These are phyloP conservation scores for Uria lomvia DNA, from an alignment of 2,113 vertebrate species.

Conservation along the genomic window DNA sequence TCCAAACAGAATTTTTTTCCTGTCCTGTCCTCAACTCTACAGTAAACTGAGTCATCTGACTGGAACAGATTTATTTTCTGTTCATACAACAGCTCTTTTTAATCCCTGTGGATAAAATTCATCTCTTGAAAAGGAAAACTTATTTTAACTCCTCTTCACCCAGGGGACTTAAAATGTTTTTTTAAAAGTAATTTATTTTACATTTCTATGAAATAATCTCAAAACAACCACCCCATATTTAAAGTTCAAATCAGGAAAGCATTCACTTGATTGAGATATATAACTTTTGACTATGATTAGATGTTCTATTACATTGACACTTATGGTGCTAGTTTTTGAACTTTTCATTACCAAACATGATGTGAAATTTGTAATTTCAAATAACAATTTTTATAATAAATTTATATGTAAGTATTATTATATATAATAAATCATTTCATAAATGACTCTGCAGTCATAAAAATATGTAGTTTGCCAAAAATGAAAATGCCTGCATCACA, in stretches of 20 bases:
- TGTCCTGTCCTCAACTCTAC: neutral
- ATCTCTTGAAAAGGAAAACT: neutral
- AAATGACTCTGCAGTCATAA: neutral
- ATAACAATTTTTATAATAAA: neutral
- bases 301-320: neutral
- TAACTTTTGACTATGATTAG: neutral
- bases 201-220: neutral
- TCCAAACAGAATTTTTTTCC: neutral
- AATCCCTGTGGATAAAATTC: neutral
- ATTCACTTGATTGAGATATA: neutral
- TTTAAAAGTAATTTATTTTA: neutral
- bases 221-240: neutral
- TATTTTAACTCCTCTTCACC: neutral
- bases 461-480: neutral
- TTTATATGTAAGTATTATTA: neutral
- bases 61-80: neutral
- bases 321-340: neutral
- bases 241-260: neutral
- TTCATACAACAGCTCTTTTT: neutral
- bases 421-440: neutral
- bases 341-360: neutral
- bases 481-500: neutral
- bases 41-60: neutral
- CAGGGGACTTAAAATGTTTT: neutral
- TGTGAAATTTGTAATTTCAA: neutral